Evolutionary conservation across 2,113 vertebrate species (phyloP).

Genomic region (Chiloscyllium plagiosum): DNA sequence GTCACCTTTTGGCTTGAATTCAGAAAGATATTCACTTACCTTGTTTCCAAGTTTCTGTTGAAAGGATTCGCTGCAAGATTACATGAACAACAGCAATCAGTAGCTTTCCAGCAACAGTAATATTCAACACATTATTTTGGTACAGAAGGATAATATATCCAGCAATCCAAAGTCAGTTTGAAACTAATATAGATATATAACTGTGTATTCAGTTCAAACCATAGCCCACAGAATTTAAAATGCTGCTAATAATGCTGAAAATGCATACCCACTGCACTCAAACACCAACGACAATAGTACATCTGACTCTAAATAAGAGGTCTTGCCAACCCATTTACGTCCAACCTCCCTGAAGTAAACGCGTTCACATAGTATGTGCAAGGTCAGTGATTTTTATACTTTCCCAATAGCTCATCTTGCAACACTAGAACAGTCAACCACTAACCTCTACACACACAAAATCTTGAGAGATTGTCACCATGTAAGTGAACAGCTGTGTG

Average conservation of each 20-base stretch:
- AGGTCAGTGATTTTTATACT: neutral
- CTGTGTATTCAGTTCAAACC: neutral
- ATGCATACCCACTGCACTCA: no score
- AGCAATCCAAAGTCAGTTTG: neutral
- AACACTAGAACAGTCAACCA: neutral
- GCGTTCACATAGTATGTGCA: neutral
- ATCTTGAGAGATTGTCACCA: no score
- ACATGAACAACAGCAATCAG: neutral
- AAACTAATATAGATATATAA: neutral
- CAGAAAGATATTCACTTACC: conserved; percentile 41
- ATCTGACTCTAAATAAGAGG: neutral
- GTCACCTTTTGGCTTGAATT: neutral
- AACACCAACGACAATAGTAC: neutral
- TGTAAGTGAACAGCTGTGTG: neutral
- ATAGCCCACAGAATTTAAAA: neutral
- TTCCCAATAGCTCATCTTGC: neutral
- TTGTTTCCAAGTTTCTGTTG: conserved; percentile 39
- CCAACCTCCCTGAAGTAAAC: neutral
- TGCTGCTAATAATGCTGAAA: neutral
- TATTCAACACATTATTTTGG: neutral
- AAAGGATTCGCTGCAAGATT: conserved; percentile 40
- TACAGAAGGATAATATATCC: neutral
- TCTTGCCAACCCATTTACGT: neutral
- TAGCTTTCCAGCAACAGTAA: neutral
- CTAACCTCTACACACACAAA: neutral